Base-by-base conservation (phyloP, 2,113 vertebrate species). In the Centropristis striata region DNA sequence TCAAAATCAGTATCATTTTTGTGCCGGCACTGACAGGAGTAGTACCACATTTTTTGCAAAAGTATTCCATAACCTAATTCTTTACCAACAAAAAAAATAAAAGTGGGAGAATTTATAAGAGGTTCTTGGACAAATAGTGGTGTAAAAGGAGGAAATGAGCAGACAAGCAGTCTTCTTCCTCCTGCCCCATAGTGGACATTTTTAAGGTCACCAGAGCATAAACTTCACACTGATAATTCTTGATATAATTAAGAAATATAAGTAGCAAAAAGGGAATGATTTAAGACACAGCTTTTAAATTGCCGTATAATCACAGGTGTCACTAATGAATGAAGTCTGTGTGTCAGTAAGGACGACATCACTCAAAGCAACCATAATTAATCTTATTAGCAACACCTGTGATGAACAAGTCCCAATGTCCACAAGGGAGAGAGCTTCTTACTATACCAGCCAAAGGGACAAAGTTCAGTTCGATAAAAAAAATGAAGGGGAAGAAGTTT, bases 381-480 rank as follows among this genome's bases (percentile, higher is more conserved):
- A 60, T 41, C 14, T 53, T 2, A 23, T 47, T 12, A 23, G 20
- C 23, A 13, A 51, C 41, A 36, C 25, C 15, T 42, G 41, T 15
- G 20, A 44, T 70, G 58, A 32, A 44, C 36, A n/a, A 60, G 51
- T 44, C 25, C 2, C 12, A 2, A 74, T 55, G 63, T 72, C 76
- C 37, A 25, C 46, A 13, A 36, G 47, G 36, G 76, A 57, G 78
- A 71, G 23, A 20, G 8, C 8, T 14, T n/a, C n/a, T 57, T 42
- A 28, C 25, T 21, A 25, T 5, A 1, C 28, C n/a, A 58, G 50
- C 28, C 13, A 23, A 28, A 51, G 46, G 32, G 32, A 53, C 7
- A 12, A 51, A 41, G 37, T 18, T 21, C 1, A 36, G 16, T 36
- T 67, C 4, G 11, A 16, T 25, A 6, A 58, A 46, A 39, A 55